These are phyloP conservation scores for Heliconius hermathena DNA, from an alignment of 1,140 invertebrate species.

Conservation along the genomic window DNA sequence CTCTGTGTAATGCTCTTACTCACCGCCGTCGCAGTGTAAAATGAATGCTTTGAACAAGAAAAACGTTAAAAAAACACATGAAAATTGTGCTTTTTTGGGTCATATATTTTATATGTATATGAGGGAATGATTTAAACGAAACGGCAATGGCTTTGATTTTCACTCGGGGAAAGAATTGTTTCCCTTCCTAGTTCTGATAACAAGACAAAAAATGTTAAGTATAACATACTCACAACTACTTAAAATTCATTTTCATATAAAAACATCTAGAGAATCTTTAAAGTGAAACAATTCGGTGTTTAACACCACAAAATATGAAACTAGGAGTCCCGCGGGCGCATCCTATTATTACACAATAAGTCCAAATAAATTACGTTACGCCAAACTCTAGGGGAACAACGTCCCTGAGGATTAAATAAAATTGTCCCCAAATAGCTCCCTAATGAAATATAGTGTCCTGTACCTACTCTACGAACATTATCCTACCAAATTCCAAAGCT, in stretches of 20 bases:
- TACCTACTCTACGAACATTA: neutral
- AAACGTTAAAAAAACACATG: neutral
- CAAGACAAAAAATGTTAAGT: neutral
- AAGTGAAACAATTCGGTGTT: no score
- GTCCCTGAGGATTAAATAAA: conserved; percentile 20
- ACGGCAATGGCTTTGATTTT: neutral
- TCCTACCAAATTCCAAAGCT: conserved; percentile 5
- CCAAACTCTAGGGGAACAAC: neutral
- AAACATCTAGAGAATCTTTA: no score
- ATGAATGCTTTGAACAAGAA: neutral
- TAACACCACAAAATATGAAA: neutral
- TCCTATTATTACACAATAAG: neutral
- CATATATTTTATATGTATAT: neutral
- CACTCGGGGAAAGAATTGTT: neutral
- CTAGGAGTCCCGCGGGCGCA: neutral
- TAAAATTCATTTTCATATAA: no score
- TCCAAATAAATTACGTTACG: conserved; percentile 1
- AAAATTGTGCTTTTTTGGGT: neutral
- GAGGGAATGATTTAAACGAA: neutral
- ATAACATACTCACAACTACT: no score
- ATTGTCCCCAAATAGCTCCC: conserved; percentile 22
- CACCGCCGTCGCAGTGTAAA: neutral
- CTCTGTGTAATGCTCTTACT: conserved; percentile 7
- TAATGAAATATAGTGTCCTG: conserved; percentile 17
- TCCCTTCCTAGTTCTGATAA: neutral